Conservation (phyloP, 2,797 vertebrate species). For the Chelmon rostratus region DNA sequence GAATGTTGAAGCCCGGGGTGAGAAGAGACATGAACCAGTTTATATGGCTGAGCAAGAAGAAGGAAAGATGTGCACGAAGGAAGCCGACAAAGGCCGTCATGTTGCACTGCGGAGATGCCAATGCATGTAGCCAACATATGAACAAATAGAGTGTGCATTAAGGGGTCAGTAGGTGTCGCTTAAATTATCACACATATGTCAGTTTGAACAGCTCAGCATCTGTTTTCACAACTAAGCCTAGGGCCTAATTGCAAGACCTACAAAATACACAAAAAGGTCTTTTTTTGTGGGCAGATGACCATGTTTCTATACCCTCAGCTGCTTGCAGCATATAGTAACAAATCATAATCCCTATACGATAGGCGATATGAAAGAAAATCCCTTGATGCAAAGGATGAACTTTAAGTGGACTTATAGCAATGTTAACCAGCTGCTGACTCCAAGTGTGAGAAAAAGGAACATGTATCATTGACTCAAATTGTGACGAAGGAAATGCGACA, state of each 20-base stretch:
- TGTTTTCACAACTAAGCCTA: slow-evolving; percentile 15
- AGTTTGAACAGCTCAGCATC: background rate
- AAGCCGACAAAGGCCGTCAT: slow-evolving; percentile 19
- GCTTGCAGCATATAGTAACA: slow-evolving; percentile 9
- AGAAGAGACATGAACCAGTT: slow-evolving; percentile 62
- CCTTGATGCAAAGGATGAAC: slow-evolving; percentile 58
- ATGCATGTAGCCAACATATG: slow-evolving; percentile 23
- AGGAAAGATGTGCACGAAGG: slow-evolving; percentile 29
- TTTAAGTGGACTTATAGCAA: slow-evolving; percentile 16
- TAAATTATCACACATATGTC: slow-evolving; percentile 13
- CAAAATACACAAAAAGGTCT: slow-evolving; percentile 45
- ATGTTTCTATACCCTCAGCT: slow-evolving; percentile 24
- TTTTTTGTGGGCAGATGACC: slow-evolving; percentile 8
- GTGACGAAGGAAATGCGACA: slow-evolving; percentile 45
- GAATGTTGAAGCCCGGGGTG: slow-evolving; percentile 70
- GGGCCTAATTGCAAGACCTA: slow-evolving; percentile 41
- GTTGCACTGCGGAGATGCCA: background rate
- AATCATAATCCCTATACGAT: slow-evolving; percentile 50
- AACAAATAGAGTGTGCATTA: slow-evolving; percentile 38
- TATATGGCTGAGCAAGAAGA: slow-evolving; percentile 57
- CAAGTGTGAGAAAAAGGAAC: slow-evolving; percentile 30
- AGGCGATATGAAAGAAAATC: slow-evolving; percentile 51
- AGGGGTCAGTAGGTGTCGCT: slow-evolving; percentile 15
- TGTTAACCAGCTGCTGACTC: slow-evolving; percentile 35
- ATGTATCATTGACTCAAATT: slow-evolving; percentile 43